A percentile compares a stretch with the other conserved stretches of the same genome.
phyloP scores from a whole-genome alignment of 2,113 vertebrate species.

The Callocephalon fimbriatum region DNA sequence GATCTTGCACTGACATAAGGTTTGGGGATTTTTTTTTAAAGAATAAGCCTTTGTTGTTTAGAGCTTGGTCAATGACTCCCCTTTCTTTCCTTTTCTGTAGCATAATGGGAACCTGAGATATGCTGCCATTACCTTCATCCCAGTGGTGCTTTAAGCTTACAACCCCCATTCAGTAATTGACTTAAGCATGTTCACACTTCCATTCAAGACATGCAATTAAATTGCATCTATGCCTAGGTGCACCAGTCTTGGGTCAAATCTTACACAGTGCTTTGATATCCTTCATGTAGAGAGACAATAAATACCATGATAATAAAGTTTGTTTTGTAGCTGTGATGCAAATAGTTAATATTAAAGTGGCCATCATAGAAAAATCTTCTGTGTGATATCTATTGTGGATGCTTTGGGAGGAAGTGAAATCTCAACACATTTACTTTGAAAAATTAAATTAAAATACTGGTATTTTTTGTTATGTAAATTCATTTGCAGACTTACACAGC shows the following conservation, averaged over 20 bases:
- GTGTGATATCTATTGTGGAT: fast-evolving
- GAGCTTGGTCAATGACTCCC: neutral
- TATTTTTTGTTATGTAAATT: neutral
- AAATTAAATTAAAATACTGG: neutral
- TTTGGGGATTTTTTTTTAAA: neutral
- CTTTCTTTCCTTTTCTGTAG: neutral
- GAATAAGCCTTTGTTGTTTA: neutral
- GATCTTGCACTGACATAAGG: neutral
- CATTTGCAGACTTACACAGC: neutral
- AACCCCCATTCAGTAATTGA: neutral
- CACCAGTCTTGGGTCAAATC: neutral
- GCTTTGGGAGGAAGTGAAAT: neutral
- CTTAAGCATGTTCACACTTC: neutral
- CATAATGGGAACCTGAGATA: neutral
- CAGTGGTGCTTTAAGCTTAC: neutral
- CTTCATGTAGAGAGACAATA: neutral
- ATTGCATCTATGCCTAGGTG: neutral
- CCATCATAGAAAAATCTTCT: neutral
- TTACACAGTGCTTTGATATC: neutral
- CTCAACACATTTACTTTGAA: neutral
- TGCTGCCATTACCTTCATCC: neutral
- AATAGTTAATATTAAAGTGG: neutral
- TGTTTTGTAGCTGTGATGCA: neutral
- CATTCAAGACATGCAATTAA: neutral
- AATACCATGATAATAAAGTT: neutral